Conservation (phyloP, 2,888 invertebrate species). For the Lucinisca nassula region DNA sequence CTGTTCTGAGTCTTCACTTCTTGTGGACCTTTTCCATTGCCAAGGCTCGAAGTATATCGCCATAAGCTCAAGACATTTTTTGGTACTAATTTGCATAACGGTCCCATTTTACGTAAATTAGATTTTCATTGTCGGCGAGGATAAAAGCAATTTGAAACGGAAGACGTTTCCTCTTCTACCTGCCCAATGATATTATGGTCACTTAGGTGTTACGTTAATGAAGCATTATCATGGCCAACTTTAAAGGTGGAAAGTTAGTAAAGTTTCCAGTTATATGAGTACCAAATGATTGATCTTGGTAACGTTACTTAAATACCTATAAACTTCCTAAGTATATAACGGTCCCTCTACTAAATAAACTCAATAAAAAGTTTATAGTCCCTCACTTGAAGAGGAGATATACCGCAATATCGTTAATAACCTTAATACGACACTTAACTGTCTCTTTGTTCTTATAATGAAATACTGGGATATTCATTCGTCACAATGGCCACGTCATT, state of each 20-base stretch:
- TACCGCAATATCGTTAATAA: conserved; percentile 2
- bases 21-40: too few relatives aligned
- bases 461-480: too few relatives aligned
- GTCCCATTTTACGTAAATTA: not conserved
- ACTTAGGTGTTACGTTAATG: conserved; percentile 15
- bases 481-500: too few relatives aligned
- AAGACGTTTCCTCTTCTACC: not conserved
- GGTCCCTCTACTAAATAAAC: not conserved
- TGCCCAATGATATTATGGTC: not conserved
- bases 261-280: not conserved
- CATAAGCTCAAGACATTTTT: not conserved
- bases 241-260: conserved; percentile 7
- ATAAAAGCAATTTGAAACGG: conserved; percentile 12
- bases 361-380: not conserved
- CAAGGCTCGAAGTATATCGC: conserved; percentile 7
- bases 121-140: not conserved
- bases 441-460: not conserved
- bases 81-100: conserved; percentile 8
- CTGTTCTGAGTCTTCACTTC: too few relatives aligned
- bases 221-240: not conserved
- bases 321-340: not conserved
- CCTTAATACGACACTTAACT: not conserved
- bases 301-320: not conserved
- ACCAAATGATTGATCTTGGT: not conserved
- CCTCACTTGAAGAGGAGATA: not conserved